Evolutionary conservation across 2,113 vertebrate species (phyloP), one percentile per base, ranked within the genome.

Genomic region (Nipponia nippon): DNA sequence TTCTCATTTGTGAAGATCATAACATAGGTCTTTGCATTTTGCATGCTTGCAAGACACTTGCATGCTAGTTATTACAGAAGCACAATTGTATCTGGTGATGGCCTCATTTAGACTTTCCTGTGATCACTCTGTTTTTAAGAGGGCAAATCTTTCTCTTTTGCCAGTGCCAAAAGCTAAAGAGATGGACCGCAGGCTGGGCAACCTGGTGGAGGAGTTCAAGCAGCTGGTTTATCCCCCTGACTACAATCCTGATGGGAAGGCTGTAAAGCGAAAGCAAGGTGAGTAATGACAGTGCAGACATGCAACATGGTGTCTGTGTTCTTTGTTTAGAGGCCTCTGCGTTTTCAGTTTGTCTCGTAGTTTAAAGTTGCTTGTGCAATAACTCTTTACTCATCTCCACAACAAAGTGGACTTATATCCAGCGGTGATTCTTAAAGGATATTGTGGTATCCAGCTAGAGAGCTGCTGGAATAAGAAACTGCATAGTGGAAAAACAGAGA

Each of bases 91-190:
- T 65, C n/a, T 79, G 23, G 6, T 52, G 34, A 30, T 80, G 46
- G 36, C 22, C n/a, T 93, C 14, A 4, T 72, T 89, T 53, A 85
- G 70, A 49, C 26, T 61, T 90, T 7, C n/a, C 61, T 34, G 47
- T 69, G 50, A 42, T 89, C 2, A 0, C 55, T 71, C 9, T 56
- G 9, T 19, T 95, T 89, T n/a, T 92, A n/a, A 77, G 23, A 63
- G 32, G 30, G 6, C 23, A 66, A 55, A 75, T 84, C 16, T 95
- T 93, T 83, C 26, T 93, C 16, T 93, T 93, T 91, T 96, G 90
- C 50, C 49, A 99, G 99, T 99, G 98, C 99, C 99, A 56, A 99
- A 99, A 93, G 69, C 96, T 85, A 98, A 99, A 16, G 98, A 98
- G 95, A 99, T 99, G 32, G 97, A 99, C 95, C 14, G 53, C 7